Conservation (phyloP, 1,140 invertebrate genomes). For the Drosophila pseudoananassae region DNA sequence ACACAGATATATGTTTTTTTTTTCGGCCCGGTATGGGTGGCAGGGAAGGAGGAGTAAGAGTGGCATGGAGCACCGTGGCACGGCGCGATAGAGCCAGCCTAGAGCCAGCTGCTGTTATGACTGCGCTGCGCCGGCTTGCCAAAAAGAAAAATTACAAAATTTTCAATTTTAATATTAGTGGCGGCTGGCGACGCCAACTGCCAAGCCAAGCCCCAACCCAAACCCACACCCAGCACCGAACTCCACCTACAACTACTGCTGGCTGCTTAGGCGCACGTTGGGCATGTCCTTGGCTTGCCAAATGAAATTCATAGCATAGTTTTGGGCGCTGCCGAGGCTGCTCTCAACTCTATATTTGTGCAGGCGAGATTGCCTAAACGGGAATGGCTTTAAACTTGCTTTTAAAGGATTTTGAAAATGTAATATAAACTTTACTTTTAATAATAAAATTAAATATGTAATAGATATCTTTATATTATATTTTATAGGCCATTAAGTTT, state of each 20-base stretch:
- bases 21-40: not conserved
- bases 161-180: slow-evolving; percentile 82
- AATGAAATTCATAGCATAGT: slow-evolving; percentile 82
- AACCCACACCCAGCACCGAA: not conserved
- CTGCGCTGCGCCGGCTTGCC: slow-evolving; percentile 76
- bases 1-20: slow-evolving; percentile 65
- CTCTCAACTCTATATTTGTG: slow-evolving; percentile 45
- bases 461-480: too few species aligned
- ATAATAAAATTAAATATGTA: too few species aligned
- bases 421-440: too few species aligned
- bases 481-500: too few species aligned
- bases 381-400: slow-evolving; percentile 9
- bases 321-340: slow-evolving; percentile 58
- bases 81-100: slow-evolving; percentile 5
- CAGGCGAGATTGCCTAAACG: slow-evolving; percentile 44
- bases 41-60: not conserved
- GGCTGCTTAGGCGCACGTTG: slow-evolving; percentile 78
- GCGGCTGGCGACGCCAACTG: slow-evolving; percentile 78
- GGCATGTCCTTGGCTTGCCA: slow-evolving; percentile 80
- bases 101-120: slow-evolving; percentile 71
- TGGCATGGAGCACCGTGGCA: not conserved
- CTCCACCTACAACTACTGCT: slow-evolving; percentile 16
- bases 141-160: slow-evolving; percentile 83
- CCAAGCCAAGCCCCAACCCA: slow-evolving; percentile 28
- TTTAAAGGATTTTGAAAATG: not conserved